phyloP scores from a whole-genome alignment of 2,888 invertebrate species.

The Nomada lathburiana region DNA sequence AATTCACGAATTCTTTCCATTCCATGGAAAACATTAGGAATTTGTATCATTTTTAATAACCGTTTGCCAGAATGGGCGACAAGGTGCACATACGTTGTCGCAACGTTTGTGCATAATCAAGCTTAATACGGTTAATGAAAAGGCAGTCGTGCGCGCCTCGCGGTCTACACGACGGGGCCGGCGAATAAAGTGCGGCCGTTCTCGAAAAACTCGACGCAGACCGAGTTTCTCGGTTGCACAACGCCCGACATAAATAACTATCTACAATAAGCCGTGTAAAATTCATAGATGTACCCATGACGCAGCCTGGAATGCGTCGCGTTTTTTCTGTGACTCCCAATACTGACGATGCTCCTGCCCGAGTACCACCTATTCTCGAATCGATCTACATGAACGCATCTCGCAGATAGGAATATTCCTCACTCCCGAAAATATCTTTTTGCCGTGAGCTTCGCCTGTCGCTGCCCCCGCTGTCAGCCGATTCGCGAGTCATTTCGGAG shows the following conservation, averaged over 20 bases:
- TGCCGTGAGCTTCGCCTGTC: too few species aligned
- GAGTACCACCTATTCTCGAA: too few species aligned
- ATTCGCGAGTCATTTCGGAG: constrained; percentile 30
- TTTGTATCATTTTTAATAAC: neutral
- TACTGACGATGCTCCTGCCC: neutral
- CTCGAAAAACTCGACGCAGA: constrained; percentile 46
- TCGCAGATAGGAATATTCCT: too few species aligned
- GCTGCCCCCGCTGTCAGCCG: too few species aligned
- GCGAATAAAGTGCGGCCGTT: constrained; percentile 34
- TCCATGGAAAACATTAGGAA: too few species aligned
- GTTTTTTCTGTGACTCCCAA: constrained; percentile 16
- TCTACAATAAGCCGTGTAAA: constrained; percentile 45
- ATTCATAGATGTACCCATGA: constrained; percentile 51
- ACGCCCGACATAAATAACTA: constrained; percentile 55
- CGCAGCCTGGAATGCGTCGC: constrained; percentile 23
- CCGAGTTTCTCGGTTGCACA: constrained; percentile 54
- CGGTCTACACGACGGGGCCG: constrained; percentile 2
- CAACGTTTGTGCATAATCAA: constrained; percentile 39
- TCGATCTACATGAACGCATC: too few species aligned
- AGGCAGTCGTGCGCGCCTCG: neutral
- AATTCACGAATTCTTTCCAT: too few species aligned
- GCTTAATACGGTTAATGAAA: constrained; percentile 54
- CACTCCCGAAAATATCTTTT: too few species aligned
- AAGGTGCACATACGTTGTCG: constrained; percentile 20
- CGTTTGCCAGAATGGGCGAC: neutral